Evolutionary conservation across 2,888 invertebrate genomes (phyloP).

Genomic region (Leucoptera coffeella): DNA sequence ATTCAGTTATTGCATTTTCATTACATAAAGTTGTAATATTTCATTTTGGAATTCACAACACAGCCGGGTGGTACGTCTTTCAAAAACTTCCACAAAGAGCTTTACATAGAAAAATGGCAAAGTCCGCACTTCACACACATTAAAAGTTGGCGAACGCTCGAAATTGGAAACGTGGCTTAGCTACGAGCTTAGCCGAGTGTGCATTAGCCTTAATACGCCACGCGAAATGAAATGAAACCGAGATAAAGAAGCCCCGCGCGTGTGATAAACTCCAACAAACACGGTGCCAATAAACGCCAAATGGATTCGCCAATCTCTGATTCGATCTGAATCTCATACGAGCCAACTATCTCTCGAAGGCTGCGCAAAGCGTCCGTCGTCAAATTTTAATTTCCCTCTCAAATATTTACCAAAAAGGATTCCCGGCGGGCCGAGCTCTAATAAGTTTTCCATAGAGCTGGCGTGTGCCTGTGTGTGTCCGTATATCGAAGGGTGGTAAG

Average conservation of each 20-base stretch:
- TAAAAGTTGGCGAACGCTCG: constrained; percentile 12
- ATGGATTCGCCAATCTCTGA: constrained; percentile 11
- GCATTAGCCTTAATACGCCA: too few relatives aligned
- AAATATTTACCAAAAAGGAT: constrained; percentile 55
- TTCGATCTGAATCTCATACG: constrained; percentile 51
- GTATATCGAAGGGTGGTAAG: constrained; percentile 14
- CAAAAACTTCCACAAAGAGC: constrained; percentile 9
- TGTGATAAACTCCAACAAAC: too few relatives aligned
- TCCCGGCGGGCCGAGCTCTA: constrained; percentile 49
- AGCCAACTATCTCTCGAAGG: constrained; percentile 43
- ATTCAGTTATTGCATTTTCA: too few relatives aligned
- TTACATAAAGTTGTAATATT: too few relatives aligned
- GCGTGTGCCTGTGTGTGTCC: too few relatives aligned
- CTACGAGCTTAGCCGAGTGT: constrained; percentile 1
- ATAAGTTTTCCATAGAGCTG: constrained; percentile 52
- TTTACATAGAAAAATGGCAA: constrained; percentile 13
- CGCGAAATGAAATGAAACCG: too few relatives aligned
- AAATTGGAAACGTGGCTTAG: constrained; percentile 8
- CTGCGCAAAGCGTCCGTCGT: constrained; percentile 40
- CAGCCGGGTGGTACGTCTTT: too few relatives aligned
- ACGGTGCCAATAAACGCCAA: too few relatives aligned
- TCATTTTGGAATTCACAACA: too few relatives aligned
- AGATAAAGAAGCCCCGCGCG: too few relatives aligned
- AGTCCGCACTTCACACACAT: constrained; percentile 12
- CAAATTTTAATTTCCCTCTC: constrained; percentile 54